Evolutionary conservation across 2,888 invertebrate species (phyloP).

Genomic region (Mesopsocus fuscifrons): DNA sequence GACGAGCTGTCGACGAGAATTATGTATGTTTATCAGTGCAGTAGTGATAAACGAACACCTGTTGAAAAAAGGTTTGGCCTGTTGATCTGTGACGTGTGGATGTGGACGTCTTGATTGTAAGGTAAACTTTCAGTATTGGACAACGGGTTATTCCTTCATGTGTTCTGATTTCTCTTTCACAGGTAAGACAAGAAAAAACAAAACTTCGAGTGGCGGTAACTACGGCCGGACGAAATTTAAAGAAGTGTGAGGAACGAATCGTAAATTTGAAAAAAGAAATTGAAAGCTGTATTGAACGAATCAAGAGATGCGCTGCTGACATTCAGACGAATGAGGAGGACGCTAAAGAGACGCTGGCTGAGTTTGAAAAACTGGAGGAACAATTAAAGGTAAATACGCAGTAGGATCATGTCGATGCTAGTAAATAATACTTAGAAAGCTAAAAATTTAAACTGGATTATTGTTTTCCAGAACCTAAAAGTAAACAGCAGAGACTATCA

Average conservation of each 20-base stretch:
- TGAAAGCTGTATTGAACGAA: slow-evolving; percentile 40
- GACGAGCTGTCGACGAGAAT: too few species aligned
- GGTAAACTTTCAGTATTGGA: too few species aligned
- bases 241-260: slow-evolving; percentile 56
- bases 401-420: too few species aligned
- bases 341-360: slow-evolving; percentile 13
- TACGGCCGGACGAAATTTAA: slow-evolving; percentile 40
- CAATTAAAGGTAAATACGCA: background rate
- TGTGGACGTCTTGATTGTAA: too few species aligned
- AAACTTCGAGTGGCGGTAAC: slow-evolving; percentile 27
- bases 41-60: too few species aligned
- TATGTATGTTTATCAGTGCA: too few species aligned
- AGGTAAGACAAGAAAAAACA: slow-evolving; percentile 27
- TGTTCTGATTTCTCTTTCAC: too few species aligned
- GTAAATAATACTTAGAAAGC: too few species aligned
- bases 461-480: slow-evolving; percentile 27
- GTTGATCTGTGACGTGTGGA: too few species aligned
- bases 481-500: slow-evolving; percentile 40
- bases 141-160: too few species aligned
- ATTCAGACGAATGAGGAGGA: slow-evolving; percentile 19
- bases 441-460: too few species aligned
- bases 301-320: slow-evolving; percentile 23
- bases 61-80: too few species aligned
- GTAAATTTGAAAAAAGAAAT: slow-evolving; percentile 53
- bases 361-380: background rate